Evolutionary conservation across 2,113 vertebrate genomes (phyloP).

Genomic region (Zosterops japonicus): DNA sequence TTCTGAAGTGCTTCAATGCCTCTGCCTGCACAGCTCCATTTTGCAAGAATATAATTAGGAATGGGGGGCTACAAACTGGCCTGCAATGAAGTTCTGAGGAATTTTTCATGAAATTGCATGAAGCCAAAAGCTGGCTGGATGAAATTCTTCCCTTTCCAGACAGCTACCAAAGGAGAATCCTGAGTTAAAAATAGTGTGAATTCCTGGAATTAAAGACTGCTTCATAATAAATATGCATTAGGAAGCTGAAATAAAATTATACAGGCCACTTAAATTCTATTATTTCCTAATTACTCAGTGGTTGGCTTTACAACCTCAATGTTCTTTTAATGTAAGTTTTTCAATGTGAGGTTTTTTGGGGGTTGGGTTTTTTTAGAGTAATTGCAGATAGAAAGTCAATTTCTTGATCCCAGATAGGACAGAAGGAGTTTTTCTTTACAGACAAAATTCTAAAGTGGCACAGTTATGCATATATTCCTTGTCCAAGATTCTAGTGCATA

Average conservation of each 20-base stretch:
- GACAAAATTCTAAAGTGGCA: background rate
- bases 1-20: background rate
- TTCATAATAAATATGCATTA: slow-evolving; percentile 21
- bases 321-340: slow-evolving; percentile 32
- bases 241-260: slow-evolving; percentile 49
- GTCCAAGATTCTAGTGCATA: background rate
- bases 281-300: slow-evolving; percentile 44
- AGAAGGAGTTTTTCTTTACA: background rate
- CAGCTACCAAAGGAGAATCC: background rate
- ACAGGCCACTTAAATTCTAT: slow-evolving; percentile 44
- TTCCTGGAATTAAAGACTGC: slow-evolving; percentile 26
- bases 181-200: background rate
- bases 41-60: background rate
- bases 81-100: background rate
- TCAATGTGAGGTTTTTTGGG: background rate
- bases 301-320: slow-evolving; percentile 39
- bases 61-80: background rate
- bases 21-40: background rate
- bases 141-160: background rate
- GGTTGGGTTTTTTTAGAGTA: background rate
- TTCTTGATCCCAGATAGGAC: background rate
- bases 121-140: background rate
- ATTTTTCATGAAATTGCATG: background rate
- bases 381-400: background rate
- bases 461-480: background rate